These are phyloP conservation scores for Spisula subtruncata DNA, from an alignment of 2,888 invertebrate species.

Conservation along the genomic window DNA sequence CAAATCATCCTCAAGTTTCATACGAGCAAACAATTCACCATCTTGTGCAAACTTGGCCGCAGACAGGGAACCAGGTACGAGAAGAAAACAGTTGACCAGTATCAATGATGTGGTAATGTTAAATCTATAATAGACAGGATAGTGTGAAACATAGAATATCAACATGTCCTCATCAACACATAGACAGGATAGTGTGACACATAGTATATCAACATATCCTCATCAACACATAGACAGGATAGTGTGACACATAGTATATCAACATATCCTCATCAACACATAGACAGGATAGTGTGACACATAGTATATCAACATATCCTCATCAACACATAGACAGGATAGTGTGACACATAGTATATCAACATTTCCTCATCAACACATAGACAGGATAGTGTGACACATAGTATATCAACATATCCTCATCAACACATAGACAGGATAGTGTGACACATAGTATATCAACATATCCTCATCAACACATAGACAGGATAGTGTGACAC, in stretches of 20 bases:
- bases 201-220: neutral
- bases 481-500: too few species aligned
- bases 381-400: too few species aligned
- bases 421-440: too few species aligned
- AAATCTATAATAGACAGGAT: conserved; percentile 88
- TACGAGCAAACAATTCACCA: conserved; percentile 93
- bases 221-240: neutral
- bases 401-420: too few species aligned
- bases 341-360: too few species aligned
- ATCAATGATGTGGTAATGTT: conserved; percentile 91
- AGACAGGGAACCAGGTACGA: conserved; percentile 90
- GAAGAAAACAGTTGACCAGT: conserved; percentile 91
- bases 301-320: neutral
- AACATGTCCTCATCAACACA: neutral
- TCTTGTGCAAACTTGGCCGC: conserved; percentile 93
- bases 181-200: neutral
- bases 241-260: neutral
- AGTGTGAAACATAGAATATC: neutral
- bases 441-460: too few species aligned
- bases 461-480: too few species aligned
- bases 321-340: too few species aligned
- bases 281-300: neutral
- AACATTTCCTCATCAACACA: too few species aligned
- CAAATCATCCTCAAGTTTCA: conserved; percentile 92
- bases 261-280: neutral